Evolutionary conservation across 2,888 invertebrate genomes (phyloP).

Genomic region (Morpho helenor): DNA sequence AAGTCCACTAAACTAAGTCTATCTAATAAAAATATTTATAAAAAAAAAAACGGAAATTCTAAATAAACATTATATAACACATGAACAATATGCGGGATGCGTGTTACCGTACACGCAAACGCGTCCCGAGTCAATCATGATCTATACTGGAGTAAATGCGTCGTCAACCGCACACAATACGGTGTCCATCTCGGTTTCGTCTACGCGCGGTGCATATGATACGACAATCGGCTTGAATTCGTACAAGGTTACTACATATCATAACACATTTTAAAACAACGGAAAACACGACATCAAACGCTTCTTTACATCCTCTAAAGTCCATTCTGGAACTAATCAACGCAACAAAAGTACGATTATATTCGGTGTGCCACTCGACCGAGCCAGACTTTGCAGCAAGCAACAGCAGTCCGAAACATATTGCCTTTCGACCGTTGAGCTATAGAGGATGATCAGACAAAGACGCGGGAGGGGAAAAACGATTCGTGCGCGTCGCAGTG

Average conservation of each 20-base stretch:
- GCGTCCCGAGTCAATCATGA: slow-evolving; percentile 2
- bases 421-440: too few species aligned
- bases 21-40: slow-evolving; percentile 57
- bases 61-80: slow-evolving; percentile 8
- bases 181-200: neutral
- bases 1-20: slow-evolving; percentile 59
- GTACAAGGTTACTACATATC: slow-evolving; percentile 21
- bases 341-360: neutral
- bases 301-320: neutral
- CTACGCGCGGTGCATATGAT: neutral
- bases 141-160: slow-evolving; percentile 9
- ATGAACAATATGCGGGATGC: slow-evolving; percentile 3
- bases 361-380: neutral
- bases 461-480: neutral
- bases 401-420: too few species aligned
- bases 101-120: slow-evolving; percentile 6
- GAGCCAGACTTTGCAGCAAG: too few species aligned
- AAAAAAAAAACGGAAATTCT: slow-evolving; percentile 41
- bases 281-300: slow-evolving; percentile 2
- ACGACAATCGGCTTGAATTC: slow-evolving; percentile 23
- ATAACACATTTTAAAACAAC: slow-evolving; percentile 4
- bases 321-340: neutral
- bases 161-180: slow-evolving; percentile 6
- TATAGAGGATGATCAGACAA: too few species aligned
- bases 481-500: slow-evolving; percentile 7